Conservation (phyloP, 2,797 vertebrate species). For the Sus cebifrons region DNA sequence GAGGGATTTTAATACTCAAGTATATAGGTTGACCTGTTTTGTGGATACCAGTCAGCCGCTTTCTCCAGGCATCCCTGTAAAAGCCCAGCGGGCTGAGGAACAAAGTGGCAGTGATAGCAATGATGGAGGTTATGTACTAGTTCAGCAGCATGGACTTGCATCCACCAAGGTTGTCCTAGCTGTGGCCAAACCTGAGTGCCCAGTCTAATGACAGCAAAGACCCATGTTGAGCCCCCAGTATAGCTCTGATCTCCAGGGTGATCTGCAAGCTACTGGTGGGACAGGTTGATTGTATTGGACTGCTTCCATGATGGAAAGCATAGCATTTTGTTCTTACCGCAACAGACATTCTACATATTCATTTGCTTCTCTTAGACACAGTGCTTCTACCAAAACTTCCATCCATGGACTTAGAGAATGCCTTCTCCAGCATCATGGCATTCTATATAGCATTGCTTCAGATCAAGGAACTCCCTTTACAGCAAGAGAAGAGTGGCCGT, state of each 20-base stretch:
- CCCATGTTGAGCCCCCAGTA: neutral
- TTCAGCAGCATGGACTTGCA: neutral
- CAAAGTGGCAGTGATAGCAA: neutral
- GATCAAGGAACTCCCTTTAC: neutral
- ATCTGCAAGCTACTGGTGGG: neutral
- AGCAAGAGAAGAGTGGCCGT: neutral
- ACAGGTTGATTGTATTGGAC: neutral
- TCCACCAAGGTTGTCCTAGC: neutral
- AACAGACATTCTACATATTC: neutral
- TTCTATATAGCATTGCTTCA: neutral
- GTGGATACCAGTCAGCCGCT: neutral
- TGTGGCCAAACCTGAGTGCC: neutral
- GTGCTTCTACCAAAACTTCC: neutral
- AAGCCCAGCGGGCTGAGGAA: neutral
- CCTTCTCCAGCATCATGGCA: neutral
- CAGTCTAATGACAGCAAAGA: neutral
- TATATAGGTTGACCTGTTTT: neutral
- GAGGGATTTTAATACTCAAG: neutral
- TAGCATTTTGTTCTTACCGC: neutral
- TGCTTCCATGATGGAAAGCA: neutral
- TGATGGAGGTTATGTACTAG: neutral
- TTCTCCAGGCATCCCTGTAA: neutral
- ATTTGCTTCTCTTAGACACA: neutral
- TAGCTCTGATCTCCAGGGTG: neutral
- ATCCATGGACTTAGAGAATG: neutral